Evolutionary conservation across 2,888 invertebrate species (phyloP), one percentile per base, ranked within the genome.

Genomic region (Ochropleura leucogaster): DNA sequence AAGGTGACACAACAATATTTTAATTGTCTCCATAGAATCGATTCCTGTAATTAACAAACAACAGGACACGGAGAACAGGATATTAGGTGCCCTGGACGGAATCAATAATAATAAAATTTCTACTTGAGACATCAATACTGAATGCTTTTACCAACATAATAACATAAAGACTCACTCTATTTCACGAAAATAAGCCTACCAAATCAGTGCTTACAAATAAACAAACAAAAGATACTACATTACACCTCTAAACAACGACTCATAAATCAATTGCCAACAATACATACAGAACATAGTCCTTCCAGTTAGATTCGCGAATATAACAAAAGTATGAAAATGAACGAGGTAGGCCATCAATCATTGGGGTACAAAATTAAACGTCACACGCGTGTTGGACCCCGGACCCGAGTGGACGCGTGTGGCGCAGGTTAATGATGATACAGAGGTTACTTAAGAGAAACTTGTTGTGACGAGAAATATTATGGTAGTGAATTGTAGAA

Each of bases 281-380:
- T 75, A 67, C 78, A 77, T 73, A 78, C 75, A 74, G 47, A 74
- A 77, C 74, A 71, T 40, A 76, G 85, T 80, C 80, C 72, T 67
- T 71, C 85, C 71, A 87, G 87, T 87, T 87, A 87, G 86, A 87
- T 85, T 86, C 85, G 86, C 87, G 89, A 85, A 89, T 87, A 74
- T 87, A 85, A 83, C 92, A 92, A 92, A 93, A 92, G 93, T 94
- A 95, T 94, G 94, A 94, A 95, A 94, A 94, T 93, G 94, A 92
- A 92, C 90, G 89, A 90, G 90, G 89, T 91, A 86, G 81, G 88
- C 91, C 93, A 96, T 96, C 96, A 95, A 96, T 96, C 96, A 96
- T 96, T 89, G 91, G 91, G 93, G 92, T 93, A 95, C 95, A 94
- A 96, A 96, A 96, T 96, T 95, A 96, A 96, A 95, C 94, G 96